Conservation (phyloP, 2,113 vertebrate genomes). For the Takifugu bimaculatus region DNA sequence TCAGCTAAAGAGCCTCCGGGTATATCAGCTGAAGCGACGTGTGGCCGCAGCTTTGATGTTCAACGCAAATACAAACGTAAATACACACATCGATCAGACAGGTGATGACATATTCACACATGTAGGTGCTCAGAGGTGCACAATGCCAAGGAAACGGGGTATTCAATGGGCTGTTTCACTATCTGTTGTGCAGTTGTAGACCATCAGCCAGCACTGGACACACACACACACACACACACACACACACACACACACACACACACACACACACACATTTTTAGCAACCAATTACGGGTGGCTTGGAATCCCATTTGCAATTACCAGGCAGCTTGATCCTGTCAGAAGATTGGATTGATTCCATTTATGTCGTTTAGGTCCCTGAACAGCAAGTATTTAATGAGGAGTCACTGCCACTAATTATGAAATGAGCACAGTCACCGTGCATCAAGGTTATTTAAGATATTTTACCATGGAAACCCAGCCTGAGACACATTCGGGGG, state of each 20-base stretch:
- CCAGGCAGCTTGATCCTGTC: constrained; percentile 57
- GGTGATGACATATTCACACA: no score
- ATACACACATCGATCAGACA: no score
- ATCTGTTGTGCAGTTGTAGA: neutral
- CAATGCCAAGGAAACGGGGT: no score
- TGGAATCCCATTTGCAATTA: constrained; percentile 65
- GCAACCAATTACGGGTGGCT: constrained; percentile 47
- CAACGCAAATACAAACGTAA: no score
- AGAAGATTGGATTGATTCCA: constrained; percentile 66
- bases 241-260: neutral
- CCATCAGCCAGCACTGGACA: no score
- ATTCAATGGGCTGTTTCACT: neutral
- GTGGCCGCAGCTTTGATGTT: no score
- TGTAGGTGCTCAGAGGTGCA: no score
- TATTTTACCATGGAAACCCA: constrained; percentile 3
- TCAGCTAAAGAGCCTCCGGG: no score
- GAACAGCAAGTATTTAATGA: constrained; percentile 62
- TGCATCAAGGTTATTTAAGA: constrained; percentile 48
- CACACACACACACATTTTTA: constrained; percentile 1
- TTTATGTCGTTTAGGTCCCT: constrained; percentile 60
- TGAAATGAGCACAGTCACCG: constrained; percentile 49
- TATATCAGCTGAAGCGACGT: no score
- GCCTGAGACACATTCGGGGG: neutral
- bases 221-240: neutral
- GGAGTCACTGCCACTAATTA: constrained; percentile 54